These are phyloP conservation scores for Thamnaconus septentrionalis DNA, from an alignment of 2,113 vertebrate species.

Conservation along the genomic window DNA sequence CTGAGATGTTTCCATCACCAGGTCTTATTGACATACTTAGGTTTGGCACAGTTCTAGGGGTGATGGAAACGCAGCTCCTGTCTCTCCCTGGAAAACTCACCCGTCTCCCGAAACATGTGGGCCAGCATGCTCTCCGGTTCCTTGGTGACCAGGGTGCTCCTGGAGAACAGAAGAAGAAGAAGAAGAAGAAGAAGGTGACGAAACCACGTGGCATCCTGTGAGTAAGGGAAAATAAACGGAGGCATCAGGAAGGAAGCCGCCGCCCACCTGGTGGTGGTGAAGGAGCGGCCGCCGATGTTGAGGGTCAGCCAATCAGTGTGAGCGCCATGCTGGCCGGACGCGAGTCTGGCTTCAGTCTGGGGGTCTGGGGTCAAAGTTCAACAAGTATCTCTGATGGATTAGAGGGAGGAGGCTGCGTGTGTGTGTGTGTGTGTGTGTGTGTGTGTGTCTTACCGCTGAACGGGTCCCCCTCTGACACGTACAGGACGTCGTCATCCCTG, in stretches of 20 bases:
- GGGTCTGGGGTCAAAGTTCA: slow-evolving; percentile 69
- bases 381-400: no score
- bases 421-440: no score
- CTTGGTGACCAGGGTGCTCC: slow-evolving; percentile 94
- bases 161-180: slow-evolving; percentile 56
- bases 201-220: no score
- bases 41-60: no score
- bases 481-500: slow-evolving; percentile 92
- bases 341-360: slow-evolving; percentile 64
- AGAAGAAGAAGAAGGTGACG: not conserved
- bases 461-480: slow-evolving; percentile 86
- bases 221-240: no score
- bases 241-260: not conserved
- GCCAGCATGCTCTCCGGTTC: slow-evolving; percentile 94
- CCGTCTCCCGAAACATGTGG: slow-evolving; percentile 93
- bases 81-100: slow-evolving; percentile 59
- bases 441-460: slow-evolving; percentile 81
- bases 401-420: no score
- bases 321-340: slow-evolving; percentile 67
- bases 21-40: no score
- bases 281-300: slow-evolving; percentile 89
- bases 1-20: no score
- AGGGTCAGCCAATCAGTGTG: slow-evolving; percentile 93
- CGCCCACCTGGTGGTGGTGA: slow-evolving; percentile 89
- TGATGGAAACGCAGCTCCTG: not conserved